A percentile compares a stretch with the other conserved stretches of the same genome.
phyloP scores from a whole-genome alignment of 37 sponge, comb jelly and placozoan genomes.

The Petrosia ficiformis region DNA sequence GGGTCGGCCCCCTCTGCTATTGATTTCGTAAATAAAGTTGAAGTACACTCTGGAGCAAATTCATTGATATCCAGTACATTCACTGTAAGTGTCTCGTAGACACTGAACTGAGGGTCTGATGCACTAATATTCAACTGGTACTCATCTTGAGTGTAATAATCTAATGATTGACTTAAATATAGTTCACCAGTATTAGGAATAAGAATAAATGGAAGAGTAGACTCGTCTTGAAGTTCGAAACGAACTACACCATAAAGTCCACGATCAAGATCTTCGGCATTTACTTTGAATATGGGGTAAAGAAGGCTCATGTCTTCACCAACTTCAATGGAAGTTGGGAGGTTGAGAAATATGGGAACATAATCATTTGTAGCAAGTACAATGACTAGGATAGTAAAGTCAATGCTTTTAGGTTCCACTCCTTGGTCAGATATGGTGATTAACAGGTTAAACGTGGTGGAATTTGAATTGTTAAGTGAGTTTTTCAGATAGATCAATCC shows the following conservation, averaged over 20 bases:
- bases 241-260: conserved; percentile 43
- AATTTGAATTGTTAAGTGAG: conserved; percentile 9
- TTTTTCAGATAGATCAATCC: conserved; percentile 3
- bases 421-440: conserved; percentile 48
- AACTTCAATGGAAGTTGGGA: conserved; percentile 37
- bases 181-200: conserved; percentile 51
- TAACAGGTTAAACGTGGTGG: conserved; percentile 2
- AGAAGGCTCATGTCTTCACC: conserved; percentile 27
- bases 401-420: background rate
- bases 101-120: conserved; percentile 18
- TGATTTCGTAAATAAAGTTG: background rate
- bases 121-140: conserved; percentile 55
- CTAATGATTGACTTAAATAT: conserved; percentile 23
- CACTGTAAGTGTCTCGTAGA: conserved; percentile 18
- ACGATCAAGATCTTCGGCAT: conserved; percentile 48
- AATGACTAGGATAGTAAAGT: conserved; percentile 17
- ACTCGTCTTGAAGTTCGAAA: conserved; percentile 7
- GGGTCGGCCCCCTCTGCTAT: conserved; percentile 8
- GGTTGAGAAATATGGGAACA: conserved; percentile 46
- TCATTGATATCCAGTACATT: conserved; percentile 53
- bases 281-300: conserved; percentile 25
- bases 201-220: conserved; percentile 20
- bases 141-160: conserved; percentile 11
- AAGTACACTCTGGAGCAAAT: conserved; percentile 24
- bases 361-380: conserved; percentile 19